phyloP scores from a whole-genome alignment of 2,113 vertebrate genomes.

The Smithornis capensis region DNA sequence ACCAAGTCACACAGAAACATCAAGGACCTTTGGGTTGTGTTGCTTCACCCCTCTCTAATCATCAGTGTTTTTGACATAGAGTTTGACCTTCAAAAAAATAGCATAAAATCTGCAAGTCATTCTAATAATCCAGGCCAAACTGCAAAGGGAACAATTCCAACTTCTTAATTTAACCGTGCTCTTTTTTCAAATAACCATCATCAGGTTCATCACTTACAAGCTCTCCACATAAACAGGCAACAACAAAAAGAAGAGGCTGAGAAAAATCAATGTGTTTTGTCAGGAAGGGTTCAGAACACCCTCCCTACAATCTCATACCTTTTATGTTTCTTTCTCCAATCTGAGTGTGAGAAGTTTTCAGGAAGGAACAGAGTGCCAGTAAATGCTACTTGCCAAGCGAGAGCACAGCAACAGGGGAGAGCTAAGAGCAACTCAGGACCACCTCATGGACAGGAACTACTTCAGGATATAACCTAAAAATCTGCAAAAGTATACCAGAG shows the following conservation, averaged over 20 bases:
- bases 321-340: neutral
- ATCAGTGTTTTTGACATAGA: neutral
- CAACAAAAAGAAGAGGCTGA: neutral
- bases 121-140: neutral
- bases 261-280: neutral
- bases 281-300: neutral
- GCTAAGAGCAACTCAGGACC: neutral
- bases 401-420: neutral
- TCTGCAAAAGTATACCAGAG: neutral
- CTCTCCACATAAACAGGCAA: neutral
- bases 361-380: neutral
- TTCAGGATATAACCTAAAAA: neutral
- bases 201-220: neutral
- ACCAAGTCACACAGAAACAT: neutral
- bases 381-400: neutral
- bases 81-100: neutral
- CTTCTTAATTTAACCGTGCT: neutral
- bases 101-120: neutral
- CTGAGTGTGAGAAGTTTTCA: neutral
- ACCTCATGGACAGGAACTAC: neutral
- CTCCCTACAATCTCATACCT: neutral
- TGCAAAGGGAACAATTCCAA: neutral
- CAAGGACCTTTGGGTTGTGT: neutral
- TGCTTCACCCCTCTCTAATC: neutral
- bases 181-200: neutral